Evolutionary conservation across 2,113 vertebrate genomes (phyloP).

Genomic region (Malurus melanocephalus): DNA sequence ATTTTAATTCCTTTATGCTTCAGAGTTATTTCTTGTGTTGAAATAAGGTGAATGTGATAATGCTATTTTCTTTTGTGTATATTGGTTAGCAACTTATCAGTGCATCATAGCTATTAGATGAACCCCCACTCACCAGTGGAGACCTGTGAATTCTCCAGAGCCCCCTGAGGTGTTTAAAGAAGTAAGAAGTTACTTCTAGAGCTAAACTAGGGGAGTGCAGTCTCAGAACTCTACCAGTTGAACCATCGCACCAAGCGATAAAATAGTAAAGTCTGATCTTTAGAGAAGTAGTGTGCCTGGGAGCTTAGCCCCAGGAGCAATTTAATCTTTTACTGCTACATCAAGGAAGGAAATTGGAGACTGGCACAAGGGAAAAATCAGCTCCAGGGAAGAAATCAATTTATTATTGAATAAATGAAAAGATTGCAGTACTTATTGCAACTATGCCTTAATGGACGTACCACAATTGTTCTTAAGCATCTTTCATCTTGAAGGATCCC

Average conservation of each 20-base stretch:
- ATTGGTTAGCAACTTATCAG: not conserved
- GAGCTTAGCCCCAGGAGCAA: not conserved
- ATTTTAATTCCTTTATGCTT: conserved; percentile 13
- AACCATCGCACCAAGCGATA: not conserved
- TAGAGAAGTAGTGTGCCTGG: not conserved
- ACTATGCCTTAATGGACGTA: not conserved
- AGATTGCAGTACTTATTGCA: not conserved
- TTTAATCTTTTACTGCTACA: not conserved
- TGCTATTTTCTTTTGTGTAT: not conserved
- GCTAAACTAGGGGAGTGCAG: not conserved
- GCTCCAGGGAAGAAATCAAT: conserved; percentile 16
- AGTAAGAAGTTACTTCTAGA: not conserved
- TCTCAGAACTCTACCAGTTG: not conserved
- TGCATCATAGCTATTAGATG: not conserved
- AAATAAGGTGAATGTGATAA: conserved; percentile 6
- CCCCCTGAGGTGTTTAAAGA: not conserved
- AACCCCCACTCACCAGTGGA: not conserved
- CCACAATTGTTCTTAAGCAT: not conserved
- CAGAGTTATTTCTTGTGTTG: not conserved
- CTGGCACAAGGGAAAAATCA: not conserved
- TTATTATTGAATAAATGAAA: conserved; percentile 38
- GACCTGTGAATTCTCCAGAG: not conserved
- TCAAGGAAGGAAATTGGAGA: not conserved
- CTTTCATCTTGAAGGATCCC: not conserved
- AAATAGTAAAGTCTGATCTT: not conserved